phyloP scores from a whole-genome alignment of 2,113 vertebrate species.

The Anser cygnoides region DNA sequence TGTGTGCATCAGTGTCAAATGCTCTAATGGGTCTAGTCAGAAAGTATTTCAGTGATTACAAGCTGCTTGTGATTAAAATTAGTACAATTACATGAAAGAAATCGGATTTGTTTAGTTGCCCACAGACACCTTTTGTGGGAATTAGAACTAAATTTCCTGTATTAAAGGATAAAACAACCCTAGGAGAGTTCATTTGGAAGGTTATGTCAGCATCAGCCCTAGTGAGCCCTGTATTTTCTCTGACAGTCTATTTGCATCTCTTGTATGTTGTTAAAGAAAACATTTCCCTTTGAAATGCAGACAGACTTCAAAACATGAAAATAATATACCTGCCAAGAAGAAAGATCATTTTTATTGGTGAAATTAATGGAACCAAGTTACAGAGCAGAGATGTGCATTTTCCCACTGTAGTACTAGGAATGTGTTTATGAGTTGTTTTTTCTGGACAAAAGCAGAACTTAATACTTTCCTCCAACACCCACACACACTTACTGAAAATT shows the following conservation, averaged over 20 bases:
- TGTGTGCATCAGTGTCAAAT: conserved; percentile 22
- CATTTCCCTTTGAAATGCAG: not conserved
- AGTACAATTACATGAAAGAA: not conserved
- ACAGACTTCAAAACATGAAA: not conserved
- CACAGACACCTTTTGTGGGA: not conserved
- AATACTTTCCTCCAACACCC: not conserved
- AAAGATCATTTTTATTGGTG: not conserved
- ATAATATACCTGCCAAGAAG: not conserved
- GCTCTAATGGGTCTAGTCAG: not conserved
- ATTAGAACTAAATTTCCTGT: not conserved
- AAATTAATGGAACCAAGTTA: not conserved
- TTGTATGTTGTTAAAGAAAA: not conserved
- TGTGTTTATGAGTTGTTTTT: not conserved
- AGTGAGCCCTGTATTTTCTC: not conserved
- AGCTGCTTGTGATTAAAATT: conserved; percentile 19
- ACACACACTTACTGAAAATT: not conserved
- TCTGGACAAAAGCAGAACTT: not conserved
- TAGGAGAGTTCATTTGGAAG: not conserved
- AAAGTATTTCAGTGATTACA: not conserved
- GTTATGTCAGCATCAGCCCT: not conserved
- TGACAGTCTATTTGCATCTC: not conserved
- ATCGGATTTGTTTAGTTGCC: not conserved
- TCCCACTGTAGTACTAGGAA: not conserved
- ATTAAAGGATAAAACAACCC: not conserved
- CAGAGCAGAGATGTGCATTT: not conserved